These are phyloP conservation scores for Erynnis tages DNA, from an alignment of 2,888 invertebrate genomes.

Conservation along the genomic window DNA sequence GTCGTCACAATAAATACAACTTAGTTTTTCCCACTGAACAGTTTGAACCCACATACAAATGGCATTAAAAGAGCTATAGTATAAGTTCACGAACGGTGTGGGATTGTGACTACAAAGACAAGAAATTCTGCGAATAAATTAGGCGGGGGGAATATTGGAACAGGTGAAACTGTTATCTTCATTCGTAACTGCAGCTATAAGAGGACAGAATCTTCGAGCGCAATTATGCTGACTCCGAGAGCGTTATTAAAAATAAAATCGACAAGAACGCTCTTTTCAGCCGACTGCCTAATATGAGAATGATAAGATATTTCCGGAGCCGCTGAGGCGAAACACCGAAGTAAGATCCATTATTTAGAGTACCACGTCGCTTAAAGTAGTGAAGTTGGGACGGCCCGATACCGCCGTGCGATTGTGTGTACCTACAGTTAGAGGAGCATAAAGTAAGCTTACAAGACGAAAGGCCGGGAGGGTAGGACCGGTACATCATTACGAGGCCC, in stretches of 20 bases:
- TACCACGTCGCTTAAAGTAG: constrained; percentile 14
- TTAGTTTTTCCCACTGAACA: constrained; percentile 20
- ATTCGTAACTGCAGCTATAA: constrained; percentile 56
- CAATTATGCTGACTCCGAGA: constrained; percentile 50
- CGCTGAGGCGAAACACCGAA: constrained; percentile 5
- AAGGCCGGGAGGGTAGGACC: constrained; percentile 50
- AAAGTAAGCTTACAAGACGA: constrained; percentile 59
- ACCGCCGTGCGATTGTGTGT: constrained; percentile 6
- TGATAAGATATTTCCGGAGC: constrained; percentile 14
- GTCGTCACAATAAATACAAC: constrained; percentile 24
- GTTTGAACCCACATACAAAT: constrained; percentile 7
- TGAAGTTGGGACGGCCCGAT: constrained; percentile 14
- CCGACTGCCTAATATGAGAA: constrained; percentile 10
- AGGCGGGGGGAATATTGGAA: constrained; percentile 50
- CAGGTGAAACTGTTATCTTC: constrained; percentile 58
- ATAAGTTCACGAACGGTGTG: constrained; percentile 10
- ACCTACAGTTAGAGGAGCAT: constrained; percentile 48
- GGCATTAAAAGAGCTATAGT: constrained; percentile 12
- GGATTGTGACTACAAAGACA: constrained; percentile 12
- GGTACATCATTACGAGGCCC: constrained; percentile 67
- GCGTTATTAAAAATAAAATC: constrained; percentile 40
- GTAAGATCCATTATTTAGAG: constrained; percentile 26
- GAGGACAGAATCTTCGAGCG: constrained; percentile 48
- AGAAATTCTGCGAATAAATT: constrained; percentile 65
- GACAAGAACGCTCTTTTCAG: constrained; percentile 30